These are phyloP conservation scores for Nothocercus nigrocapillus DNA, from an alignment of 2,113 vertebrate species.

Conservation along the genomic window DNA sequence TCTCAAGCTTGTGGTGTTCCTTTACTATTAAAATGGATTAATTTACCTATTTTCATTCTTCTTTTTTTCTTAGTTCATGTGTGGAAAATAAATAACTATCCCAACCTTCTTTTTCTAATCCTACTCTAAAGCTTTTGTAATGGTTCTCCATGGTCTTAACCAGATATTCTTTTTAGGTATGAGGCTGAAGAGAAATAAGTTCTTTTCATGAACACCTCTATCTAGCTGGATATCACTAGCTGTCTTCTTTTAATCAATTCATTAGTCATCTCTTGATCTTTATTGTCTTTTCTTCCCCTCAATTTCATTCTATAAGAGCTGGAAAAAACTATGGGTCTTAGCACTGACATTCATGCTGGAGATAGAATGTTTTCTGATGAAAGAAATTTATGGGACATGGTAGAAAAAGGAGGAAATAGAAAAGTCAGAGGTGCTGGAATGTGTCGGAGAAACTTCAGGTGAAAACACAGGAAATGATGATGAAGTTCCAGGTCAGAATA, in stretches of 20 bases:
- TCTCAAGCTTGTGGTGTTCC: neutral
- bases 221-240: neutral
- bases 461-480: neutral
- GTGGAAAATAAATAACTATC: neutral
- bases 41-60: neutral
- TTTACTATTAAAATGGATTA: neutral
- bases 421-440: neutral
- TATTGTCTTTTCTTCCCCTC: neutral
- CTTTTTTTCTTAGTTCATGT: neutral
- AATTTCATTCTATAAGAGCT: neutral
- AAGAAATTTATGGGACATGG: neutral
- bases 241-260: neutral
- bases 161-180: neutral
- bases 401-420: neutral
- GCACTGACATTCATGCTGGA: neutral
- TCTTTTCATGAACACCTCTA: neutral
- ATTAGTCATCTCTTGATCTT: neutral
- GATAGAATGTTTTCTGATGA: neutral
- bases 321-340: neutral
- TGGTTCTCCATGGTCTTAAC: neutral
- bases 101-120: neutral
- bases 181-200: neutral
- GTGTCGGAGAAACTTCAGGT: neutral
- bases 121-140: neutral
- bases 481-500: neutral